Evolutionary conservation across 2,888 invertebrate species (phyloP).

Genomic region (Coremacera marginata): DNA sequence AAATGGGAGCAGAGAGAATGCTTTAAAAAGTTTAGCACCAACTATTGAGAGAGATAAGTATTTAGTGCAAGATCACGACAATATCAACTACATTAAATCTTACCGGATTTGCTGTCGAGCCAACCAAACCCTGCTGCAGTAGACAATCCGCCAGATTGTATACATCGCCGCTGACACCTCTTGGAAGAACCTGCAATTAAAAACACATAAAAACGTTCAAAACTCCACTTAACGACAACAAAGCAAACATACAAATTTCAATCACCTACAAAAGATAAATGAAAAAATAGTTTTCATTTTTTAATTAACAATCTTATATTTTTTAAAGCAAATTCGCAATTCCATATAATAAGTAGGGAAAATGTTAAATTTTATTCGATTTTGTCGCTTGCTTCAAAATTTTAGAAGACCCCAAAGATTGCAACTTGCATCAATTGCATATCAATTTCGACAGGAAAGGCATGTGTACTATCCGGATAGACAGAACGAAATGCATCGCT

Average conservation of each 20-base stretch:
- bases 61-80: background rate
- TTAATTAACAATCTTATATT: slow-evolving; percentile 28
- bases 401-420: slow-evolving; percentile 41
- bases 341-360: slow-evolving; percentile 39
- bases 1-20: slow-evolving; percentile 92
- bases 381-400: slow-evolving; percentile 48
- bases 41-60: slow-evolving; percentile 66
- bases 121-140: slow-evolving; percentile 92
- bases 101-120: slow-evolving; percentile 85
- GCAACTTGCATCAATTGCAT: slow-evolving; percentile 44
- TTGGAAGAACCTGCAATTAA: slow-evolving; percentile 75
- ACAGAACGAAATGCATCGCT: slow-evolving; percentile 54
- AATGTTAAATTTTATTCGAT: slow-evolving; percentile 52
- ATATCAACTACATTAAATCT: slow-evolving; percentile 34
- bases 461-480: slow-evolving; percentile 61
- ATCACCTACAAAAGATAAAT: slow-evolving; percentile 24
- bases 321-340: slow-evolving; percentile 40
- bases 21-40: slow-evolving; percentile 91
- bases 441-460: slow-evolving; percentile 58
- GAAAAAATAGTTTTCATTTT: slow-evolving; percentile 40
- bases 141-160: slow-evolving; percentile 93
- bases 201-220: slow-evolving; percentile 16
- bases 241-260: slow-evolving; percentile 22
- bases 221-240: slow-evolving; percentile 13
- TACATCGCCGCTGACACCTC: slow-evolving; percentile 94